Evolutionary conservation across 2,113 vertebrate genomes (phyloP).

Genomic region (Pygoscelis antarcticus): DNA sequence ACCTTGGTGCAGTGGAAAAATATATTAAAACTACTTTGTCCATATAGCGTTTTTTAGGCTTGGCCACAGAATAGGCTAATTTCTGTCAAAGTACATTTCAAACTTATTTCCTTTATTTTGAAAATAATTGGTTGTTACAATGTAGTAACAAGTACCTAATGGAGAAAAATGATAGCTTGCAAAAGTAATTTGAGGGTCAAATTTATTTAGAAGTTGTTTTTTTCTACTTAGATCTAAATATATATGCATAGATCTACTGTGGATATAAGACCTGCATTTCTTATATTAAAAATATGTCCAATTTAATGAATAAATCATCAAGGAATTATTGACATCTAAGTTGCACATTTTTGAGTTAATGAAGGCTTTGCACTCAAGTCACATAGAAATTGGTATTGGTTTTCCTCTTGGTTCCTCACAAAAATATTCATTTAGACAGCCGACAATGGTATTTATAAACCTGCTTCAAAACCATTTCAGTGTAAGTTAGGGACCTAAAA

Average conservation of each 20-base stretch:
- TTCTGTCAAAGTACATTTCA: background rate
- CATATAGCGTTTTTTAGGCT: background rate
- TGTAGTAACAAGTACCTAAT: background rate
- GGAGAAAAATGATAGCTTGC: background rate
- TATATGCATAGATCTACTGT: background rate
- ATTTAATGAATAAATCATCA: background rate
- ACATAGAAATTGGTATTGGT: background rate
- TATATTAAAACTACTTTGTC: background rate
- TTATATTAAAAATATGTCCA: background rate
- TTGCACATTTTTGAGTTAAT: background rate
- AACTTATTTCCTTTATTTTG: background rate
- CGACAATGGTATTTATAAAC: background rate
- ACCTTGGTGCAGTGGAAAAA: background rate
- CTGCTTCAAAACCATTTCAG: background rate
- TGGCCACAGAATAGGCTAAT: background rate
- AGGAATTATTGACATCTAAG: background rate
- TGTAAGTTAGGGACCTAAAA: background rate
- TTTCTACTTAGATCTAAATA: background rate
- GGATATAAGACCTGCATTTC: background rate
- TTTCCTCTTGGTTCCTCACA: background rate
- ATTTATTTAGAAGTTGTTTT: background rate
- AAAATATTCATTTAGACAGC: background rate
- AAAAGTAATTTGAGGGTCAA: background rate
- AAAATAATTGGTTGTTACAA: background rate
- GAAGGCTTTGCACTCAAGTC: background rate